A percentile compares a stretch with the other conserved stretches of the same genome.
These are phyloP conservation scores for Drymodes brunneopygia DNA, from an alignment of 2,113 vertebrate genomes.

Conservation along the genomic window DNA sequence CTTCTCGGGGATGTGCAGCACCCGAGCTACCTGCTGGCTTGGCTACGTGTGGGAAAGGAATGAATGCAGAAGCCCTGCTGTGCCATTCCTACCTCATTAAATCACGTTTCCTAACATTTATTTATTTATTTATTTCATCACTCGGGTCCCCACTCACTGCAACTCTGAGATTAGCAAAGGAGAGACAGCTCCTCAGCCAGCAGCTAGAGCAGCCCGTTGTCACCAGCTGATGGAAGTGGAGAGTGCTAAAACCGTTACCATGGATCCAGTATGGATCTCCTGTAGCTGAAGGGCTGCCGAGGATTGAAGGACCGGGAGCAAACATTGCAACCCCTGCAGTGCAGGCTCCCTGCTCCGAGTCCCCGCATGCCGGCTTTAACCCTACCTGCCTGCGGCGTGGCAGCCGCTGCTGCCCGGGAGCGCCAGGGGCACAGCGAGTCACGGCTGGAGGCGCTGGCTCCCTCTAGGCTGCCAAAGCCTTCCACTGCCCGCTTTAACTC, in stretches of 20 bases:
- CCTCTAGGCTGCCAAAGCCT: conserved; percentile 72
- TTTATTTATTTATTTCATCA: conserved; percentile 35
- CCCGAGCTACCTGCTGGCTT: not conserved
- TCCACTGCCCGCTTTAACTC: conserved; percentile 60
- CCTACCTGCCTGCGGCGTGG: conserved; percentile 64
- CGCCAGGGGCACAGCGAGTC: conserved; percentile 67
- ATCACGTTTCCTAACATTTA: not conserved
- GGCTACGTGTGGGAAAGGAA: not conserved
- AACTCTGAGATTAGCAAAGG: not conserved
- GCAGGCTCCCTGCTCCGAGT: conserved; percentile 69
- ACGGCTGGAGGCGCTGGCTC: conserved; percentile 69
- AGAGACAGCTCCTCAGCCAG: conserved; percentile 24
- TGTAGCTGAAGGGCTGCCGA: conserved; percentile 28
- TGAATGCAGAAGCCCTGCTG: conserved; percentile 18
- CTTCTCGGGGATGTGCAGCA: conserved; percentile 28
- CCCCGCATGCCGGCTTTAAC: conserved; percentile 50
- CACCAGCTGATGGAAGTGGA: conserved; percentile 55
- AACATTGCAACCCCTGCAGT: conserved; percentile 73
- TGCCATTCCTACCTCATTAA: conserved; percentile 51
- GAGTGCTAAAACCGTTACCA: conserved; percentile 73
- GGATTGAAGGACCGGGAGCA: conserved; percentile 3
- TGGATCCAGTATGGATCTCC: conserved; percentile 69
- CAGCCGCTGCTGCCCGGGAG: conserved; percentile 63
- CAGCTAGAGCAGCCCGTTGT: conserved; percentile 44
- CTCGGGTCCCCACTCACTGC: not conserved